Evolutionary conservation across 1,140 invertebrate species (phyloP), one percentile per base, ranked within the genome.

Genomic region (Panonychus citri): DNA sequence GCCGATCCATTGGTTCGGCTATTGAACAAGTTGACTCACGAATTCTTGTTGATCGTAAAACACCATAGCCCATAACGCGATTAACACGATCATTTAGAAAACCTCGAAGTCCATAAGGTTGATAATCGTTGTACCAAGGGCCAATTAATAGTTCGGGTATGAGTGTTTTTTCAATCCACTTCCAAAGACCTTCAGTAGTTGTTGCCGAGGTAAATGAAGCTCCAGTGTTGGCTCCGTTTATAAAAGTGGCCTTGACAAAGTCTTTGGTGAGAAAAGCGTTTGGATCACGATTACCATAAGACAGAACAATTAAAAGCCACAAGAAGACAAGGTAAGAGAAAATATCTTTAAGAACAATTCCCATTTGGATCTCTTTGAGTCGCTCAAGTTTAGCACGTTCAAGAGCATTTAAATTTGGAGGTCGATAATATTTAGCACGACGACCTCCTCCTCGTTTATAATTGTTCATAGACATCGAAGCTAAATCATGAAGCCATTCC

Each of bases 41-140:
- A 1, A 69, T 62, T 57, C 75, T 63, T 2, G 72, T 64, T 64
- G 76, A 74, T 58, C 75, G 64, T 56, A 76, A 65, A 19, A 71
- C 67, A 17, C 69, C 74, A 62, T 75, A 75, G 21, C 75, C 75
- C 69, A 76, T 72, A 17, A 76, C 68, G 56, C 75, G 64, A 17
- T 71, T 73, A 12, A 69, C 68, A 55, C 70, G 67, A 62, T 76
- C 75, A 59, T 68, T 66, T 5, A 76, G 62, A 60, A 71, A 76
- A 4, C 75, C 75, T 55, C 72, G 61, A n/a, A 73, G 62, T 30
- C 69, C 66, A 57, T 73, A 67, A 0, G 75, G 73, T 25, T 71
- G 66, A 46, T 68, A 63, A 28, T 70, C 66, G 62, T 76, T 75
- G 62, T 76, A 76, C 64, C 70, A 74, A n/a, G 64, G 62, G 0